Evolutionary conservation across 1,140 invertebrate genomes (phyloP), one percentile per base, ranked within the genome.

Genomic region (Platorchestia sp.): DNA sequence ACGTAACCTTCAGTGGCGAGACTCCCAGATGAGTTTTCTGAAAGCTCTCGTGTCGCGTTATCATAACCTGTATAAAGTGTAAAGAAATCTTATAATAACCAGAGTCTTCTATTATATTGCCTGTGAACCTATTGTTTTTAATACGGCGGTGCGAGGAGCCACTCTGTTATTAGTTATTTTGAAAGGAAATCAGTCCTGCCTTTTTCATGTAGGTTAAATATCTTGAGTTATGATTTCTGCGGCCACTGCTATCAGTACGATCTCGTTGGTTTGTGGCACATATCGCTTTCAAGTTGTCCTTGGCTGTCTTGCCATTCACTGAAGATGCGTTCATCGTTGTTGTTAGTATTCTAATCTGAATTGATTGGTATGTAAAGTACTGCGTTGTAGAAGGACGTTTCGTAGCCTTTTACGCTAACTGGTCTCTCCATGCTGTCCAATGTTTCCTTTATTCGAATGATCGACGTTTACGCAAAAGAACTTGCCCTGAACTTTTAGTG

Each of bases 61-160:
- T 95, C 95, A 89, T 95, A 95, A 95, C 95, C 95, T 96, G 96
- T 96, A 96, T 96, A 96, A 96, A 96, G 96, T 96, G 96, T 96
- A 96, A 96, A 96, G 96, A 96, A 95, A 96, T 96, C 95, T 95
- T 95, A 96, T 93, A 91, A 96, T 96, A 96, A 96, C 95, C 95
- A 96, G 96, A 96, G 96, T 96, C 96, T 95, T 96, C 95, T 96
- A 96, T 96, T 96, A 95, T 96, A 96, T 96, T 96, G 96, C 96
- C 96, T 96, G 96, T 96, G 96, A 96, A 96, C 95, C 95, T 89
- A 45, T 96, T 96, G 36, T 45, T 93, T 89, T 89, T 89, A 89
- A 41, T 89, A 89, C 36, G 87, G 87, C 87, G 87, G 87, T 89
- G 43, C 87, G 87, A 89, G 87, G 87, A 89, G 87, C 43, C 41